Evolutionary conservation across 2,888 invertebrate species (phyloP).

Genomic region (Amiota communis): DNA sequence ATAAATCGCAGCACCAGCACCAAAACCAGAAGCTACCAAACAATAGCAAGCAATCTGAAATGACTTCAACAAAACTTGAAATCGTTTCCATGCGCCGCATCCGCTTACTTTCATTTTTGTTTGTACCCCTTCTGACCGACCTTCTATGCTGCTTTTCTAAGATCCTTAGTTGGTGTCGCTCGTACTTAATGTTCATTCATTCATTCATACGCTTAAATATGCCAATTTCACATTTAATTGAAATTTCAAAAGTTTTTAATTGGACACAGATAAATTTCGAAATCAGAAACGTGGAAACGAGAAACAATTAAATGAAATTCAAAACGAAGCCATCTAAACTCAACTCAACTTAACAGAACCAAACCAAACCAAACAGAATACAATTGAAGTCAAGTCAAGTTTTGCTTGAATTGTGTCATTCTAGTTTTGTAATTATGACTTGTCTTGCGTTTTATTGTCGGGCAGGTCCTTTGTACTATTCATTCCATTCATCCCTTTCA

Average conservation of each 20-base stretch:
- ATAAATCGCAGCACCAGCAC: conserved; percentile 2
- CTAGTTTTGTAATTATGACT: conserved; percentile 26
- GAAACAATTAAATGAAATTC: not conserved
- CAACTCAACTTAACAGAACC: too few relatives aligned
- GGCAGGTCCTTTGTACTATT: not conserved
- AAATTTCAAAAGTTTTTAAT: conserved; percentile 69
- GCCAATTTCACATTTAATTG: conserved; percentile 67
- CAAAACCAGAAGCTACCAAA: conserved; percentile 9
- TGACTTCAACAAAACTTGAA: not conserved
- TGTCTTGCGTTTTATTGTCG: not conserved
- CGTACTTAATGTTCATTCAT: conserved; percentile 35
- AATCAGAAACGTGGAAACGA: conserved; percentile 25
- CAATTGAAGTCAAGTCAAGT: not conserved
- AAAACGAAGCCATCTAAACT: too few relatives aligned
- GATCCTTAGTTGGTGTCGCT: not conserved
- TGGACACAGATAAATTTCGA: conserved; percentile 61
- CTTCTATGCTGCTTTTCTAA: not conserved
- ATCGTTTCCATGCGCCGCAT: not conserved
- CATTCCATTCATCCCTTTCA: not conserved
- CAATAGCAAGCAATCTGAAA: conserved; percentile 25
- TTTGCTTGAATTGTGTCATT: conserved; percentile 3
- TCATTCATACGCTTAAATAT: conserved; percentile 60
- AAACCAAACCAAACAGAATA: too few relatives aligned
- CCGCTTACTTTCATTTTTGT: conserved; percentile 37
- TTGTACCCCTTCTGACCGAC: conserved; percentile 34